These are phyloP conservation scores for Drosophila nigricruria DNA, from an alignment of 2,888 invertebrate species.

Conservation along the genomic window DNA sequence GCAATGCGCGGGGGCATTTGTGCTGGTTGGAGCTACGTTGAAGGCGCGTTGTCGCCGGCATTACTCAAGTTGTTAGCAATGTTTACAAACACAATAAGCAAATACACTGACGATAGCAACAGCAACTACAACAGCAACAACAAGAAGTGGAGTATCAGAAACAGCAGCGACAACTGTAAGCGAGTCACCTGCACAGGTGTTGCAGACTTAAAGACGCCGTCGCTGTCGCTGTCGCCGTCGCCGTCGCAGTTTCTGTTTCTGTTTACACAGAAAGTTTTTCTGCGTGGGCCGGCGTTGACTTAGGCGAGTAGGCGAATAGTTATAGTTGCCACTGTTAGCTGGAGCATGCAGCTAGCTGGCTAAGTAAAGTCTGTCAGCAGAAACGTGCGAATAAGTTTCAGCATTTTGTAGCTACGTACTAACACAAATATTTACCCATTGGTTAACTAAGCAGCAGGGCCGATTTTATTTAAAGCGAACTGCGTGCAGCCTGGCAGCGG, in stretches of 20 bases:
- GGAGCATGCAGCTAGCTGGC: slow-evolving; percentile 30
- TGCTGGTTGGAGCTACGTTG: slow-evolving; percentile 25
- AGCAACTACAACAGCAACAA: slow-evolving; percentile 28
- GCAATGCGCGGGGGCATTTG: slow-evolving; percentile 4
- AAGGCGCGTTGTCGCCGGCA: slow-evolving; percentile 73
- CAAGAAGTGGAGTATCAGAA: neutral
- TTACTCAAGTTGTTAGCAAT: slow-evolving; percentile 81
- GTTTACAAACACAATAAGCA: slow-evolving; percentile 81
- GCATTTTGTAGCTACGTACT: slow-evolving; percentile 47
- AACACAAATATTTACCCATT: slow-evolving; percentile 58
- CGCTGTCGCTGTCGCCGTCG: slow-evolving; percentile 27
- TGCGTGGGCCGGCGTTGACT: slow-evolving; percentile 49
- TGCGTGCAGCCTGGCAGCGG: neutral
- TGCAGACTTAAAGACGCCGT: slow-evolving; percentile 62
- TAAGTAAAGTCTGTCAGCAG: slow-evolving; percentile 64
- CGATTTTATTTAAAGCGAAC: slow-evolving; percentile 19
- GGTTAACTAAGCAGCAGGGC: slow-evolving; percentile 36
- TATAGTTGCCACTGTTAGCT: slow-evolving; percentile 59
- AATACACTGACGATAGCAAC: slow-evolving; percentile 65
- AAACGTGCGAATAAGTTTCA: slow-evolving; percentile 71
- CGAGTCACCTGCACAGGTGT: slow-evolving; percentile 58
- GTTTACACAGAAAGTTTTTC: slow-evolving; percentile 67
- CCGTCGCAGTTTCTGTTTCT: slow-evolving; percentile 34
- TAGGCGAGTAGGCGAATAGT: slow-evolving; percentile 45
- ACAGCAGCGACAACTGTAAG: slow-evolving; percentile 42